A percentile compares a stretch with the other conserved stretches of the same genome.
Evolutionary conservation across 2,888 invertebrate species (phyloP).

Genomic region (Ectemnius lituratus): DNA sequence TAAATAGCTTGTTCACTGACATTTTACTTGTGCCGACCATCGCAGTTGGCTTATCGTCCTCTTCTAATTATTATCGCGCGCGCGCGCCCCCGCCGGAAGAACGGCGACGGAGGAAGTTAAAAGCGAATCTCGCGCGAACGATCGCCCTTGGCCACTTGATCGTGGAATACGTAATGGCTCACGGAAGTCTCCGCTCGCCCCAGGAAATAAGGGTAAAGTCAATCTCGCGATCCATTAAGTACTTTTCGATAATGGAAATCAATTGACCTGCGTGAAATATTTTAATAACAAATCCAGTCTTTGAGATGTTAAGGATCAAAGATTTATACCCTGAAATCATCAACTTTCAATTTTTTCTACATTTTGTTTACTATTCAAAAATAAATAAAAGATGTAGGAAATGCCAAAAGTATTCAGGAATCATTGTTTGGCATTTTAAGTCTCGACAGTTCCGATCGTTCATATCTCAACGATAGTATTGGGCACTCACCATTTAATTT

Average conservation of each 20-base stretch:
- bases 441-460: no score
- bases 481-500: no score
- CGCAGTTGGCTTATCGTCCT: neutral
- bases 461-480: no score
- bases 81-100: neutral
- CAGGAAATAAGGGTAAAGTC: slow-evolving; percentile 16
- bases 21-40: neutral
- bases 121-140: neutral
- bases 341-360: no score
- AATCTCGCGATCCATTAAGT: slow-evolving; percentile 20
- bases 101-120: neutral
- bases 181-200: slow-evolving; percentile 22
- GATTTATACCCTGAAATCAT: no score
- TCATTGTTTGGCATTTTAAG: no score
- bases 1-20: neutral
- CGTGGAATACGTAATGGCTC: slow-evolving; percentile 4
- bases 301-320: no score
- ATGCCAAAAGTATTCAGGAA: no score
- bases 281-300: no score
- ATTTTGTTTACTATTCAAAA: no score
- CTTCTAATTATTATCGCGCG: neutral
- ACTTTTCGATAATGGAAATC: neutral
- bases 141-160: slow-evolving; percentile 13
- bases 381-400: no score
- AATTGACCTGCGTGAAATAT: no score